Base-by-base conservation (phyloP, 2,113 vertebrate genomes). In the Fulica atra region DNA sequence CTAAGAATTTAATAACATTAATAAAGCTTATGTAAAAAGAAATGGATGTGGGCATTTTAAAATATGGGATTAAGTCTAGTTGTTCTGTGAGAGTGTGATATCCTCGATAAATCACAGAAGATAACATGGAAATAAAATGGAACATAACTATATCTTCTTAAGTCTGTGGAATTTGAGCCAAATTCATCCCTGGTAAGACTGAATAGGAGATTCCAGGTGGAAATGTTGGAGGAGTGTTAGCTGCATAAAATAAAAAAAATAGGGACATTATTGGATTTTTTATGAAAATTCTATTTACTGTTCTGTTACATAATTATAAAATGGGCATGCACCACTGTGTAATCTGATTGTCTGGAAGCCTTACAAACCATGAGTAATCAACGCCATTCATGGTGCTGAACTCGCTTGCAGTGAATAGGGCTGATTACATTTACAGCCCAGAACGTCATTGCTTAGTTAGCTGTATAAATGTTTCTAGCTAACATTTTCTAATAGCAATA, bases 301-400 rank as follows among this genome's bases (percentile, higher is more conserved):
- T 29, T 96, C 59, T 66, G n/a, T 74, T 94, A 79, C 65, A 69
- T 76, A 63, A 81, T 77, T 88, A 84, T 61, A 79, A 97, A 84
- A 91, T 13, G 18, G 42, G 31, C 48, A 38, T 13, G 63, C 96
- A 50, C 65, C 94, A 64, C 51, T 36, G 46, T 96, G 20, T 81
- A 72, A 92, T 82, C 69, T 91, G 81, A 87, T 88, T 94, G 82
- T 91, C 83, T 97, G 91, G 81, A 65, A 95, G 77, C 38, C 31
- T 91, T 70, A 48, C 29, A 79, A 77, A 50, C 78, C 92, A 57
- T 40, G 83, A 88, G 46, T 81, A 94, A 89, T 95, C 95, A 98
- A 51, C 7, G 18, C 76, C 81, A 85, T 93, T 97, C 94, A 79
- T 5, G 26, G 33, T 56, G 84, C 54, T 92, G 81, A 86, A 88